Conservation (phyloP, 2,888 invertebrate genomes). For the Muscina levida region DNA sequence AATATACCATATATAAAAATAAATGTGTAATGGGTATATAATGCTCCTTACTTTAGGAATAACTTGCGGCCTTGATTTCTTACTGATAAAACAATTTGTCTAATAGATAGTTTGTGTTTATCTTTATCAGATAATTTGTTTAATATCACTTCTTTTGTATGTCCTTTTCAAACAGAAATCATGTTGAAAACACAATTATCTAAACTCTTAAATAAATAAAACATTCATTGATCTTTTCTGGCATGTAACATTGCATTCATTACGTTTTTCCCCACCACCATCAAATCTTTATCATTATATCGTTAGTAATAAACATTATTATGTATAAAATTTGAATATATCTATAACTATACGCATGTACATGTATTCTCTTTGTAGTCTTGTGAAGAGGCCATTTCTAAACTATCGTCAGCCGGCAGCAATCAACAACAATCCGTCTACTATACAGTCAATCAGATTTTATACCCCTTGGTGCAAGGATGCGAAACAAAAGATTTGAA, state of each 20-base stretch:
- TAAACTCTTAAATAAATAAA: conserved; percentile 28
- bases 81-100: no score
- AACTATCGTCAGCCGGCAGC: conserved; percentile 88
- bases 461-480: conserved; percentile 97
- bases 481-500: conserved; percentile 98
- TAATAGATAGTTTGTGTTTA: no score
- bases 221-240: conserved; percentile 28
- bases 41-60: no score
- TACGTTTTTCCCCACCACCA: not conserved
- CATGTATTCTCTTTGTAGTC: conserved; percentile 84
- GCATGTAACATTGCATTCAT: no score
- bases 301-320: conserved; percentile 25
- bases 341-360: not conserved
- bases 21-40: no score
- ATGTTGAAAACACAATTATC: no score
- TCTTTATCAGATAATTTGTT: no score
- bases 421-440: conserved; percentile 91
- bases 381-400: conserved; percentile 96
- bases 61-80: no score
- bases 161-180: no score
- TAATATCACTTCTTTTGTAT: no score
- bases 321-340: conserved; percentile 5
- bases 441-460: conserved; percentile 94
- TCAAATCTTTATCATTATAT: not conserved
- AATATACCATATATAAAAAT: no score